Evolutionary conservation across 2,888 invertebrate species (phyloP), one percentile per base, ranked within the genome.

Genomic region (Lasiommata megera): DNA sequence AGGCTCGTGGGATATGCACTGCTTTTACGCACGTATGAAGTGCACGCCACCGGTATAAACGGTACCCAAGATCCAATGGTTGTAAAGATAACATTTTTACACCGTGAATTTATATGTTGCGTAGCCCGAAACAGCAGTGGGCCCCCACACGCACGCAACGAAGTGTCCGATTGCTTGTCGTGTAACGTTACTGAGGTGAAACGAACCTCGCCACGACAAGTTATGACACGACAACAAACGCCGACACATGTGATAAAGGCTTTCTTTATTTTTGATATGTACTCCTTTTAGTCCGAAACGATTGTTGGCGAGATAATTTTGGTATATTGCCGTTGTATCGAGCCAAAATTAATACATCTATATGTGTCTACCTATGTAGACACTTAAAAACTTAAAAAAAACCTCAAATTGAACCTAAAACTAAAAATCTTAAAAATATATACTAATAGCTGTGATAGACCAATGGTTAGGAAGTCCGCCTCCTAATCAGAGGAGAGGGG

Each of bases 191-290:
- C 79, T 73, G 70, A 67, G 76, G 76, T 76, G 80, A 77, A 80
- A 76, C 79, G 71, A 76, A 76, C 77, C 80, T 73, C 76, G 74
- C 70, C 69, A 67, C 73, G 79, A 82, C 85, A 78, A 81, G 80
- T 85, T 84, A 82, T 84, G 84, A 87, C 88, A 84, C 74, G 81
- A 80, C 79, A 81, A 80, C 82, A 82, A 80, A 81, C 74, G 80
- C 79, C 79, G 77, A 76, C 77, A 77, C 74, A 72, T 68, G 62
- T 70, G 70, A 76, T 76, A 77, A 73, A 74, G 66, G 60, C 69
- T 77, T 74, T 70, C 70, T 79, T 80, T 77, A 75, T 74, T 82
- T 77, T 76, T 75, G 76, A 75, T 71, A 77, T 63, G 53, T 68
- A 69, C 62, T 65, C 62, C 62, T 46, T 54, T 55, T 60, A 47